Base-by-base conservation (phyloP, 2,888 invertebrate genomes). In the Choristoneura rosaceana region DNA sequence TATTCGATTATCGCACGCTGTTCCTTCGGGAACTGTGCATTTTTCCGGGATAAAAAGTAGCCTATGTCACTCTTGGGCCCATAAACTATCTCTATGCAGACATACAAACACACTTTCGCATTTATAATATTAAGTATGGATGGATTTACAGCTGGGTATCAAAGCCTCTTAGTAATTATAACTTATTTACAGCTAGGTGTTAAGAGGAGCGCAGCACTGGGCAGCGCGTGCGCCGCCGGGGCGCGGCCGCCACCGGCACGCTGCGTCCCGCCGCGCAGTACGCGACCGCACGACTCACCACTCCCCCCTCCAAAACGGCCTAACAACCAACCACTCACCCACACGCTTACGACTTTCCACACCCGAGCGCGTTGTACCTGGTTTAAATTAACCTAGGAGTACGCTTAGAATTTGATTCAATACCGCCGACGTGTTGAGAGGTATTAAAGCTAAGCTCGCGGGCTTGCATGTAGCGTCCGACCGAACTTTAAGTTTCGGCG, bases 241-340 rank as follows among this genome's bases (percentile, higher is more conserved):
- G 88, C 85, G 87, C 87, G 87, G 86, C 85, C 81, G 82, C 81
- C 80, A 83, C 83, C 81, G 86, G 82, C 82, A 80, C 82, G 81
- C 81, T 80, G 67, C 71, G 80, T 78, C 77, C 80, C 79, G 79
- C 75, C 74, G 75, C 75, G 74, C 63, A 76, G 64, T 79, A 81
- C 76, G 55, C 63, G 66, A 78, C 60, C 55, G 70, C 69, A 74
- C 74, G 71, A 61, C 70, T 71, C 74, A 69, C 70, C 71, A 63
- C 55, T 25, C 60, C 15, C 7, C 73, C 59, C 59, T 45, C 50
- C 41, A 64, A 60, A 73, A 73, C 59, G 71, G 50, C 68, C 17
- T 59, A 68, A 68, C 68, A 43, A 38, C 68, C 47, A 45, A 58
- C 33, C 71, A 41, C 7, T 9, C 47, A 38, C 59, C 14, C 47